Base-by-base conservation (phyloP, 2,113 vertebrate genomes). In the Neogobius melanostomus region DNA sequence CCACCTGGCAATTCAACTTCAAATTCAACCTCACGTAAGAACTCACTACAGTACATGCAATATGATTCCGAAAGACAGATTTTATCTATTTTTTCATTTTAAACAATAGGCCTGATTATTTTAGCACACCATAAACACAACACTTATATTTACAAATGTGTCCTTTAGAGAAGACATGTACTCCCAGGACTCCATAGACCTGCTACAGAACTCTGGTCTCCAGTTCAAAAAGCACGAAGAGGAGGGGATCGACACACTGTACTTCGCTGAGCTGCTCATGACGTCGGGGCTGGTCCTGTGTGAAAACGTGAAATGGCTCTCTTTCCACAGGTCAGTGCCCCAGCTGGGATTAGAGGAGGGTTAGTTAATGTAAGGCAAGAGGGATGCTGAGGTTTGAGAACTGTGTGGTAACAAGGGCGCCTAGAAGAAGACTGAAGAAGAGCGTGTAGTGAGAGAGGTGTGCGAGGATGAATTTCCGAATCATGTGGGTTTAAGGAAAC, bases 1-100 rank as follows among this genome's bases (percentile, higher is more conserved):
- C 96, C 15, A 99, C 98, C 1, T 99, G 98, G 98, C 98, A 99
- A 88, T 99, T 99, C 79, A 99, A 99, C 92, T 99, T 99, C 88
- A 99, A 98, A 77, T 99, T 99, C 85, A 99, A 99, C 84, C 94
- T 99, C 1, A 99, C 97, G 98, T 99, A 88, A 76, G 96, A 91
- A 57, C 16, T 5, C 53, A 0, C 1, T 16, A 16, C 51, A 52
- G 4, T 11, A 57, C 54, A n/a, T 10, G 46, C 46, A 47, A 7
- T 47, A 7, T 47, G 28, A 28, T 28, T 2, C 28, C 3, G 28
- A n/a, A n/a, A n/a, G n/a, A n/a, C n/a, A n/a, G n/a, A n/a, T 28
- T 28, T 28, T 28, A 28, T 28, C 1, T 28, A 28, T 3, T 28
- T 28, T 28, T 28, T n/a, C n/a, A n/a, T n/a, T n/a, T n/a, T n/a